Evolutionary conservation across 2,113 vertebrate species (phyloP).

Genomic region (Pipra filicauda): DNA sequence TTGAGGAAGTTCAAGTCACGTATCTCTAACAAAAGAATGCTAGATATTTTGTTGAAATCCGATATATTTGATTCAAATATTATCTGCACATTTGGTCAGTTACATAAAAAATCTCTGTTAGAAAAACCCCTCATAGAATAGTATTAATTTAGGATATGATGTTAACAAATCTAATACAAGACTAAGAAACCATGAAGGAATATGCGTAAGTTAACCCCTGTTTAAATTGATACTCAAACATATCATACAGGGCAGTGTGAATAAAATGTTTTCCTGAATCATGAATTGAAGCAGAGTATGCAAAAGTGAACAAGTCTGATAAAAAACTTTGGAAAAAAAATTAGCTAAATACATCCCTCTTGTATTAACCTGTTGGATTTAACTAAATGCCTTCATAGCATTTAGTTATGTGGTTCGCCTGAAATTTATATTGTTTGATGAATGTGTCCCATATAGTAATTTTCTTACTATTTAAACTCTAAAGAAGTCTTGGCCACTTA

Average conservation of each 20-base stretch:
- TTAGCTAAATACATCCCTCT: background rate
- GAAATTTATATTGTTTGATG: background rate
- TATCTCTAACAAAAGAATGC: background rate
- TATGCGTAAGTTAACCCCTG: background rate
- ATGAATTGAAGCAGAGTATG: background rate
- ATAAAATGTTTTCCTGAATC: background rate
- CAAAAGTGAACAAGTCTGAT: background rate
- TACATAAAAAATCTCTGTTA: background rate
- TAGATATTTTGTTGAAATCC: background rate
- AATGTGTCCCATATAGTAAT: background rate
- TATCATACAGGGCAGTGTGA: background rate
- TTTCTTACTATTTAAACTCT: background rate
- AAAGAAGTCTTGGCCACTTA: background rate
- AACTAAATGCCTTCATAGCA: background rate
- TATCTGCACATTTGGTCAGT: background rate
- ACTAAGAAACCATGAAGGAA: background rate
- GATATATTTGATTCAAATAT: background rate
- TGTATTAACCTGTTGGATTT: background rate
- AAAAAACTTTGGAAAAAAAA: background rate
- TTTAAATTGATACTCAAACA: background rate
- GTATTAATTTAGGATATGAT: background rate
- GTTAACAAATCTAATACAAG: background rate
- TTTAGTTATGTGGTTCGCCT: background rate
- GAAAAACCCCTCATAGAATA: accelerated
- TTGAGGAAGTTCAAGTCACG: background rate